Evolutionary conservation across 2,113 vertebrate species (phyloP).

Genomic region (Leptocoma aspasia): DNA sequence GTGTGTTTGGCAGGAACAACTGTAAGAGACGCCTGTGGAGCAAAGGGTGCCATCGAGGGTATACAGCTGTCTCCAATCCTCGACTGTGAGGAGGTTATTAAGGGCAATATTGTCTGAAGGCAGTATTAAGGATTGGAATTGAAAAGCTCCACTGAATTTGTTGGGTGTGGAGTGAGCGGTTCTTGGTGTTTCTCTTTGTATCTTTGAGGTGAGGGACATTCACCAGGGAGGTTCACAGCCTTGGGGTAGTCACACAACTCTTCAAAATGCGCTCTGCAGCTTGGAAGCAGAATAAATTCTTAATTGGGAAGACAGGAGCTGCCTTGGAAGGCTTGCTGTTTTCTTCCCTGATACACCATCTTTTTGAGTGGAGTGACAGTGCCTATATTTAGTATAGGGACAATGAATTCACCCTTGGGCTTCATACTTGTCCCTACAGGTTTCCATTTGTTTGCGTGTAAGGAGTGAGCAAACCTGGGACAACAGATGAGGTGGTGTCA

Average conservation of each 20-base stretch:
- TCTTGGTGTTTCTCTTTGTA: background rate
- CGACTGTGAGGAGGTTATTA: background rate
- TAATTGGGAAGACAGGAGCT: background rate
- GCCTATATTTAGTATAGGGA: background rate
- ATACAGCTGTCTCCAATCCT: background rate
- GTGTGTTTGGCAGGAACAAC: background rate
- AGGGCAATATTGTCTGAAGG: background rate
- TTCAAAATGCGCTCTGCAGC: background rate
- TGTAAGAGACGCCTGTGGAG: background rate
- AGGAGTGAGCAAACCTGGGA: background rate
- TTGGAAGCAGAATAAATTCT: background rate
- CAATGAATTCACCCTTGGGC: slow-evolving; percentile 13
- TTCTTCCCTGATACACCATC: background rate
- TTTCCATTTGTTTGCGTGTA: background rate
- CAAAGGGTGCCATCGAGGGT: background rate
- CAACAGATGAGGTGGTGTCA: background rate
- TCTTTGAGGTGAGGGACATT: background rate
- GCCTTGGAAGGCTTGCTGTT: background rate
- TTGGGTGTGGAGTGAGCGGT: background rate
- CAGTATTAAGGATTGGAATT: background rate
- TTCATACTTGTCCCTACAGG: background rate
- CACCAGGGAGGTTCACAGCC: background rate
- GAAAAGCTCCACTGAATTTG: background rate
- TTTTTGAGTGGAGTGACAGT: background rate
- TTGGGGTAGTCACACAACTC: background rate